phyloP scores from a whole-genome alignment of 2,888 invertebrate genomes.

The Synanthedon andrenaeformis region DNA sequence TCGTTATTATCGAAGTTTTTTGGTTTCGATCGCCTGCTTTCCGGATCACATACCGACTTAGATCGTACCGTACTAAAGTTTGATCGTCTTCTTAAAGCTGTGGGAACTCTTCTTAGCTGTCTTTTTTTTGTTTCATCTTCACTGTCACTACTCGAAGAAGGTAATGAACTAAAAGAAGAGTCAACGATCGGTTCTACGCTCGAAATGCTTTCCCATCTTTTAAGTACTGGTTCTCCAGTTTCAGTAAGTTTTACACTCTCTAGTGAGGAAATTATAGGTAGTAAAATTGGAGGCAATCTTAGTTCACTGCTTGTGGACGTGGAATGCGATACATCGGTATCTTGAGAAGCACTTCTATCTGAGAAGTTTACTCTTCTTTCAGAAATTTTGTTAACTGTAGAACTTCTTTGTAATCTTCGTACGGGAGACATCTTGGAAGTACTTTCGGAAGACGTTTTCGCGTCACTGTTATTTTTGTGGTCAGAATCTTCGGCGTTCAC shows the following conservation, averaged over 20 bases:
- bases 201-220: constrained; percentile 74
- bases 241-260: constrained; percentile 62
- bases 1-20: constrained; percentile 54
- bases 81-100: constrained; percentile 48
- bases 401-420: constrained; percentile 51
- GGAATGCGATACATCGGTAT: constrained; percentile 72
- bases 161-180: constrained; percentile 73
- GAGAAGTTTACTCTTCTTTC: constrained; percentile 67
- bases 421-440: constrained; percentile 24
- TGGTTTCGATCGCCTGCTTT: constrained; percentile 38
- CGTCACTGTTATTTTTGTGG: constrained; percentile 34
- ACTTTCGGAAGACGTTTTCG: constrained; percentile 24
- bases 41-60: constrained; percentile 63
- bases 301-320: constrained; percentile 73
- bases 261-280: constrained; percentile 76
- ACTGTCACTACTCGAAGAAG: constrained; percentile 61
- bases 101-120: constrained; percentile 46
- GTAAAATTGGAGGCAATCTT: constrained; percentile 77
- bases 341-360: constrained; percentile 71
- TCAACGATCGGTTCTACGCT: constrained; percentile 79
- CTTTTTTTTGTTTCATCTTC: constrained; percentile 53
- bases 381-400: constrained; percentile 46
- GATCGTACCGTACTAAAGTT: constrained; percentile 53
- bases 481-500: constrained; percentile 41
- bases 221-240: constrained; percentile 47